phyloP scores from a whole-genome alignment of 2,888 invertebrate genomes.

The Drosophila paracracens region DNA sequence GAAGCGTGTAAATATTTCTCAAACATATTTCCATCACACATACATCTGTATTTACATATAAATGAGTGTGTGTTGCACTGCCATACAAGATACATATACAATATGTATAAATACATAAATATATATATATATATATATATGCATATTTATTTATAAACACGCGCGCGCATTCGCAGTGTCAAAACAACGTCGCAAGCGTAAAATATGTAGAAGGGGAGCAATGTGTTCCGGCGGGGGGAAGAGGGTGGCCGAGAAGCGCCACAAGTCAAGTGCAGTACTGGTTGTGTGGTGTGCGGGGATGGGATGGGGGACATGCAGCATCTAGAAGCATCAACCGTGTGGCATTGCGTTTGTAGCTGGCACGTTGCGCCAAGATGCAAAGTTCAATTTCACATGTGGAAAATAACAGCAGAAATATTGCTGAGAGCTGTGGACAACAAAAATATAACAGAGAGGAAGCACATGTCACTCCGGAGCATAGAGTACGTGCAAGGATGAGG shows the following conservation, averaged over 20 bases:
- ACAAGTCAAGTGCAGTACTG: constrained; percentile 77
- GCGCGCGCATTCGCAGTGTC: constrained; percentile 76
- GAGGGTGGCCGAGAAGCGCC: constrained; percentile 51
- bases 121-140: constrained; percentile 10
- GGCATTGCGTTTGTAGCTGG: constrained; percentile 51
- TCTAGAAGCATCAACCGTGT: constrained; percentile 3
- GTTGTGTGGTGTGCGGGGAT: not conserved
- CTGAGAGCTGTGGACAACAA: constrained; percentile 36
- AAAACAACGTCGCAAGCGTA: constrained; percentile 74
- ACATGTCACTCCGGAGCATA: constrained; percentile 69
- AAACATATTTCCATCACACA: constrained; percentile 56
- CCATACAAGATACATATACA: not conserved
- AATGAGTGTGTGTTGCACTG: not conserved
- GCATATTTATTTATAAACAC: constrained; percentile 77
- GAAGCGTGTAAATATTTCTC: constrained; percentile 68
- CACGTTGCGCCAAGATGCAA: constrained; percentile 76
- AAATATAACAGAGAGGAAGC: constrained; percentile 77
- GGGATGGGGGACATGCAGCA: constrained; percentile 3
- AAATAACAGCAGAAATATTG: constrained; percentile 64
- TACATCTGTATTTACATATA: not conserved
- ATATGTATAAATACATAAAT: not conserved
- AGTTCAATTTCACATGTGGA: constrained; percentile 80
- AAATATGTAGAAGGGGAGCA: constrained; percentile 5
- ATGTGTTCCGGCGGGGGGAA: not conserved
- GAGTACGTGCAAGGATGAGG: constrained; percentile 50